phyloP scores from a whole-genome alignment of 2,797 vertebrate species.

The Amphiprion clarkii region DNA sequence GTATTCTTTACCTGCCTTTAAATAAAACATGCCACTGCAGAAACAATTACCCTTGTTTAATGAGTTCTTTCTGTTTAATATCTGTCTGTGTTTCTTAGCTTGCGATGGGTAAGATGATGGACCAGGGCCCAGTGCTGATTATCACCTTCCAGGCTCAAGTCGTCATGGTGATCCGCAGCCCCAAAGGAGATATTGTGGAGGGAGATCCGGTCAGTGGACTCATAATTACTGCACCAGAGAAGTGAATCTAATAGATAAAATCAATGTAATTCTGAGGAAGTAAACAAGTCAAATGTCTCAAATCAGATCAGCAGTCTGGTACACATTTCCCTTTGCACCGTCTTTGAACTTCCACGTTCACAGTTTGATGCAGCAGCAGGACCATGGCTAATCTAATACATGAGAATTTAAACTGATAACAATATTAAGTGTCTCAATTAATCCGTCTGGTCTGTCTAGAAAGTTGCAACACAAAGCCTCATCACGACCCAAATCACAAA shows the following conservation, averaged over 20 bases:
- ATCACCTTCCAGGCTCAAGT: conserved; percentile 97
- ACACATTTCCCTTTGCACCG: neutral
- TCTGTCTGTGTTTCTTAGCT: conserved; percentile 79
- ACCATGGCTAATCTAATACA: conserved; percentile 3
- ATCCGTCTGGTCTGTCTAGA: neutral
- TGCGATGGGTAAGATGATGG: conserved; percentile 97
- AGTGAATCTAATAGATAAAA: conserved; percentile 26
- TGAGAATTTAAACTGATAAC: neutral
- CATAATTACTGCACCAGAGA: conserved; percentile 8
- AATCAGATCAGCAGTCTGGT: conserved; percentile 19
- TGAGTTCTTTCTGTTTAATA: neutral
- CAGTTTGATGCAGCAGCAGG: neutral
- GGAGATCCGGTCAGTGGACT: conserved; percentile 90
- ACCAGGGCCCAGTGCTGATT: conserved; percentile 94
- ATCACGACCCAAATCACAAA: neutral
- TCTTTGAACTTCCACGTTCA: neutral
- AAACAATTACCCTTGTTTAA: neutral
- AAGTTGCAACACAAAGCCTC: neutral
- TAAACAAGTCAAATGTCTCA: conserved; percentile 49
- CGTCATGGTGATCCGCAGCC: conserved; percentile 92
- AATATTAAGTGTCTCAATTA: neutral
- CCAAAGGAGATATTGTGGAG: conserved; percentile 92
- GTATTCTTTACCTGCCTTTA: neutral
- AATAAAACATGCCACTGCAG: neutral
- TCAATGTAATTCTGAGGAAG: conserved; percentile 28